Evolutionary conservation across 2,888 invertebrate genomes (phyloP), one percentile per base, ranked within the genome.

Genomic region (Lissonota sp.): DNA sequence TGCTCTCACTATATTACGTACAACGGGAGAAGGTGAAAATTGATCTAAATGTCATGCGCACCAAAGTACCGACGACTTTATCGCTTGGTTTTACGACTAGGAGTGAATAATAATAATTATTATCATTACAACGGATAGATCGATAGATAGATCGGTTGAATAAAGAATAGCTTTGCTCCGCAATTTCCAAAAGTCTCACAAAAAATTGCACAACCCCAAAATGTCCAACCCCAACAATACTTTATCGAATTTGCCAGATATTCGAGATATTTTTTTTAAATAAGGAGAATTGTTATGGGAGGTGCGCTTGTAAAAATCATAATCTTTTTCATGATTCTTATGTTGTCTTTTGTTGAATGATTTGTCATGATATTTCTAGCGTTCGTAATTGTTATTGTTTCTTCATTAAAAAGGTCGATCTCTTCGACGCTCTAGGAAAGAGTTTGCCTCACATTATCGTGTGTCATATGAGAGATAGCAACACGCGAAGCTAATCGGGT

Each of bases 401-500:
- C 77, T 26, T 26, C 3, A 26, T 26, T 26, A 69, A 66, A 77
- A 63, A 51, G 62, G 66, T 60, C 69, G 69, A 75, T 66, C 78
- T 66, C 58, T 58, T 75, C 75, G 66, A 57, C 62, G 71, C 46
- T 70, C 57, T 66, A 39, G 26, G 26, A 55, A 60, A 55, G 66
- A 60, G 71, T 75, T 70, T 46, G 73, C 37, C 49, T 69, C 55
- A 57, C 63, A 10, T 55, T 60, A 37, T 42, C 26, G 44, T 46
- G 44, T 46, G 69, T 6, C 44, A 69, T 69, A 57, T 57, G 16
- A 39, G n/a, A 12, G 42, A 69, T 40, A 44, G 62, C 64, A 77
- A 80, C 76, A 77, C 69, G 80, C 72, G 76, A 80, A 72, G 73
- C 79, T 74, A 84, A 85, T 79, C 60, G 83, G 84, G 79, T 85